Evolutionary conservation across 2,888 invertebrate species (phyloP), one percentile per base, ranked within the genome.

Genomic region (Standfussiana lucernea): DNA sequence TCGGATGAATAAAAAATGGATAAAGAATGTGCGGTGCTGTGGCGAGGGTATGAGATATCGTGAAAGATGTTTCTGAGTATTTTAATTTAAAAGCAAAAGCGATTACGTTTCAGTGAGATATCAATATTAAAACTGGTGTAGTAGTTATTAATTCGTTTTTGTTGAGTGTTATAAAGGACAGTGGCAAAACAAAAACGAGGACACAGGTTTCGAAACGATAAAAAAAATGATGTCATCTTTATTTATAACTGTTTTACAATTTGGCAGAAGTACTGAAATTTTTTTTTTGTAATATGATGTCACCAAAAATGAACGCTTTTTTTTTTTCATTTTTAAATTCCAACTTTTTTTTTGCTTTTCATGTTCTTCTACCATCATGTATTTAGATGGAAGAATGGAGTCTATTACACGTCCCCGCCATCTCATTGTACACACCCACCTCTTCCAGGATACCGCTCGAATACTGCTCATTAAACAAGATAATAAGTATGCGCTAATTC

Each of bases 1-100:
- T 88, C 83, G 77, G 84, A 82, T 89, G 85, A 86, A 89, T 86
- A 90, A 89, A 86, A 82, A 79, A 75, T 37, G 61, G 24, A 53
- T 68, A 66, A 78, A 79, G 24, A 79, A 40, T 75, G 69, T 69
- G 70, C 72, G 50, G 11, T 62, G 42, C 3, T n/a, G 40, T 59
- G 28, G 75, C 35, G 3, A 32, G 53, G 35, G 1, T 42, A 6
- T 72, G 28, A n/a, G 2, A 45, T 28, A 32, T 47, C 6, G 7
- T 32, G 45, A 6, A 37, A 40, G 3, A 47, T 61, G 40, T 73
- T 35, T 1, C 15, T 15, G 0, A 56, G 13, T 24, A 40, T 50
- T 50, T 24, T 6, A 28, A 56, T 56, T 53, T 28, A 56, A 56
- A 56, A 56, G 7, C 15, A 6, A 7, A 28, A 15, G 28, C 28